A percentile compares a stretch with the other conserved stretches of the same genome.
These are phyloP conservation scores for Bryconaethiops microstoma DNA, from an alignment of 2,797 vertebrate genomes.

Conservation along the genomic window DNA sequence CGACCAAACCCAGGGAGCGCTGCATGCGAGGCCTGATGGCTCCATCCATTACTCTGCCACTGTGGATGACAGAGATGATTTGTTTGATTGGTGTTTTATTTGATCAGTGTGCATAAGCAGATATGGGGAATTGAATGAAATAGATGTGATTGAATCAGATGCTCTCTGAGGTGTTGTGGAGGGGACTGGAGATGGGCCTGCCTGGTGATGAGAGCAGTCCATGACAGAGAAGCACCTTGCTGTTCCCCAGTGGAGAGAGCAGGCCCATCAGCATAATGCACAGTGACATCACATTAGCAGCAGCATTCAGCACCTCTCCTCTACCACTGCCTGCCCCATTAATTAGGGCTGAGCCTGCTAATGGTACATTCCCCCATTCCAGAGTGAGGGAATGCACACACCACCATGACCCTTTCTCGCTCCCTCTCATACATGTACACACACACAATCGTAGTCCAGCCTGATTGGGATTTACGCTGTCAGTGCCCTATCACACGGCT, in stretches of 20 bases:
- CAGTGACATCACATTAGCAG: slow-evolving; percentile 77
- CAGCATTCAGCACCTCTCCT: slow-evolving; percentile 66
- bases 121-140: slow-evolving; percentile 54
- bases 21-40: slow-evolving; percentile 33
- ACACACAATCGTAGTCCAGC: slow-evolving; percentile 40
- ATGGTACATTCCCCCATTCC: slow-evolving; percentile 56
- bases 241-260: slow-evolving; percentile 46
- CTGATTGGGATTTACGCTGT: slow-evolving; percentile 41
- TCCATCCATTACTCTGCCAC: slow-evolving; percentile 53
- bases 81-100: slow-evolving; percentile 55
- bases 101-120: slow-evolving; percentile 54
- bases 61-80: slow-evolving; percentile 46
- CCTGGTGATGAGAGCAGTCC: slow-evolving; percentile 31
- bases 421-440: slow-evolving; percentile 22
- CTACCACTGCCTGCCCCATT: slow-evolving; percentile 64
- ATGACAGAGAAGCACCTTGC: slow-evolving; percentile 51
- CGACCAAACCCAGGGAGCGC: slow-evolving; percentile 26
- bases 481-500: slow-evolving; percentile 47
- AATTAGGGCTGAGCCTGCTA: slow-evolving; percentile 72
- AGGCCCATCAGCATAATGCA: slow-evolving; percentile 72
- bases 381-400: slow-evolving; percentile 66
- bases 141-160: slow-evolving; percentile 57
- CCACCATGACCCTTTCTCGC: slow-evolving; percentile 48
- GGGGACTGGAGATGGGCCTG: slow-evolving; percentile 28
- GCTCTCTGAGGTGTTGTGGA: slow-evolving; percentile 33